Evolutionary conservation across 2,797 vertebrate genomes (phyloP), one percentile per base, ranked within the genome.

Genomic region (Delichon dasypus): DNA sequence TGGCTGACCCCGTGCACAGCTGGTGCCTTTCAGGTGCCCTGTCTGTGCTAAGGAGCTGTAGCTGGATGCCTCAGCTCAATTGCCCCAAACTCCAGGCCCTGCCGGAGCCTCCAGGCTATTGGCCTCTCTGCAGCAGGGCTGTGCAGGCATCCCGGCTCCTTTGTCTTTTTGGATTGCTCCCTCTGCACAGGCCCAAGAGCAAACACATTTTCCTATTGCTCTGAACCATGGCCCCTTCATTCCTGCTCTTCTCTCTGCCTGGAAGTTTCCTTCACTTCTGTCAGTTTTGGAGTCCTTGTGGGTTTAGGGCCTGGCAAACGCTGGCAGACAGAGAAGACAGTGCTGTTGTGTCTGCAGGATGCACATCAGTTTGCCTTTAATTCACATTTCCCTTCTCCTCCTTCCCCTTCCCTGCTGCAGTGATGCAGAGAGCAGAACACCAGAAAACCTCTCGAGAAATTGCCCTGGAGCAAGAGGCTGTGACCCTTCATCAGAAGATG

Each of bases 381-480:
- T n/a, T n/a, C n/a, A 21, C 45, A 86, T 68, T 95, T 90, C 36
- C 14, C 50, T 76, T 76, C 11, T n/a, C n/a, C n/a, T n/a, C n/a
- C n/a, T n/a, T n/a, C n/a, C n/a, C 40, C 18, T 84, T 85, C 38
- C 13, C 38, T 71, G 81, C 34, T 60, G 21, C 21, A 74, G 55
- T 11, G 32, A 21, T 19, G 57, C n/a, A n/a, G 26, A 48, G 13
- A 21, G 55, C 21, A 48, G 44, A n/a, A n/a, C 19, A 74, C 3
- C 2, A n/a, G n/a, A n/a, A n/a, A 60, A 58, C 7, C 7, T 19
- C 21, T 25, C 27, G 6, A 18, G 27, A 74, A 48, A 48, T 10
- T 58, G 71, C n/a, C 26, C 8, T 27, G 29, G 91, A 96, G 77
- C 88, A 95, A 88, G n/a, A n/a, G n/a, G n/a, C n/a, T 38, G 34